Evolutionary conservation across 2,797 vertebrate species (phyloP).

Genomic region (Corythornis leucogaster): DNA sequence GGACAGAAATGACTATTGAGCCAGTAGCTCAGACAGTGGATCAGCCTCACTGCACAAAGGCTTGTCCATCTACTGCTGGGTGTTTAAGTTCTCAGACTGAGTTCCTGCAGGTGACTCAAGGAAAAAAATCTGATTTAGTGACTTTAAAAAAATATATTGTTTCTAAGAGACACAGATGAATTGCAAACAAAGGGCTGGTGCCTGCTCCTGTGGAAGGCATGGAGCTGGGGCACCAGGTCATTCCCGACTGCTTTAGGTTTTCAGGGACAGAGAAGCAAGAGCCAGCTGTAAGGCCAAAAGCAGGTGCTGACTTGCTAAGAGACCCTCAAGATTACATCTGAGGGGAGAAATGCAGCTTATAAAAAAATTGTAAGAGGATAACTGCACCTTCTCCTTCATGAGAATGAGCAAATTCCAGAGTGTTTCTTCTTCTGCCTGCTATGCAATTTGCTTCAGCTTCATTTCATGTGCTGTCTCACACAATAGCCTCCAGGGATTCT

Average conservation of each 20-base stretch:
- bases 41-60: not conserved
- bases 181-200: constrained; percentile 18
- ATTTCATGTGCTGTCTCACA: constrained; percentile 56
- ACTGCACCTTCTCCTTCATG: constrained; percentile 43
- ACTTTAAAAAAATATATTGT: not conserved
- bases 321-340: constrained; percentile 23
- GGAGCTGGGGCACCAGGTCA: not conserved
- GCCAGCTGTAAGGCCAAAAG: constrained; percentile 5
- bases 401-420: constrained; percentile 61
- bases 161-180: not conserved
- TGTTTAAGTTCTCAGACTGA: not conserved
- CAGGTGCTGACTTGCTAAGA: constrained; percentile 39
- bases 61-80: not conserved
- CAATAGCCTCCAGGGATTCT: constrained; percentile 49
- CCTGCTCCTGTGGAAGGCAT: not conserved
- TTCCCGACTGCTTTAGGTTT: constrained; percentile 11
- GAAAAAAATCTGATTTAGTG: constrained; percentile 15
- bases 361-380: constrained; percentile 27
- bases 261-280: constrained; percentile 15
- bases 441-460: constrained; percentile 43
- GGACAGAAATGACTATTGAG: not conserved
- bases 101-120: not conserved
- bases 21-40: not conserved
- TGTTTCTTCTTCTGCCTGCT: constrained; percentile 52
- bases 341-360: constrained; percentile 11